These are phyloP conservation scores for Macropodus opercularis DNA, from an alignment of 2,797 vertebrate genomes.

Conservation along the genomic window DNA sequence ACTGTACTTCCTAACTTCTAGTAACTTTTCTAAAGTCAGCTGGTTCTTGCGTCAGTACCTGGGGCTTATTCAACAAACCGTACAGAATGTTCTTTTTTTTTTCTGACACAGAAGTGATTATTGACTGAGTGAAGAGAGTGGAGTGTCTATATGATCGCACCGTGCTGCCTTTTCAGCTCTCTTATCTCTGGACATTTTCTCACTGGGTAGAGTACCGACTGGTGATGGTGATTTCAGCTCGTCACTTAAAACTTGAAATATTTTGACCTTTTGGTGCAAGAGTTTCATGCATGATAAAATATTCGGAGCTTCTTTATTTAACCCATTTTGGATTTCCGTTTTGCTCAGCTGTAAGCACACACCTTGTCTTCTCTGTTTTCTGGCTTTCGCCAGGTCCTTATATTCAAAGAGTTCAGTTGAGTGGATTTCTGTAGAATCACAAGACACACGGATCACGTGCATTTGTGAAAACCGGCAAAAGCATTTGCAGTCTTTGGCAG, in stretches of 20 bases:
- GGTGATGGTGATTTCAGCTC: slow-evolving; percentile 11
- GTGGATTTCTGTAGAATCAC: slow-evolving; percentile 28
- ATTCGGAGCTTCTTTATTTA: slow-evolving; percentile 35
- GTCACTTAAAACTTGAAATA: slow-evolving; percentile 35
- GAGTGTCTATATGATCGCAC: slow-evolving; percentile 61
- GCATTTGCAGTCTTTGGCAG: slow-evolving; percentile 9
- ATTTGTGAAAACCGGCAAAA: slow-evolving; percentile 3
- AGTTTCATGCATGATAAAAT: slow-evolving; percentile 43
- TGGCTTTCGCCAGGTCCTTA: slow-evolving; percentile 9
- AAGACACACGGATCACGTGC: slow-evolving; percentile 11
- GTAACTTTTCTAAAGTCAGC: slow-evolving; percentile 58
- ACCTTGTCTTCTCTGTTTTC: slow-evolving; percentile 6
- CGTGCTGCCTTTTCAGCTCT: slow-evolving; percentile 74
- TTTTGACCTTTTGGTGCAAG: slow-evolving; percentile 33
- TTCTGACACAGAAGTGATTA: slow-evolving; percentile 24
- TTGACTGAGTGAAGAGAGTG: slow-evolving; percentile 27
- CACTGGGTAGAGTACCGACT: slow-evolving; percentile 20
- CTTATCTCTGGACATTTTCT: slow-evolving; percentile 34
- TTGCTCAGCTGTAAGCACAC: slow-evolving; percentile 42
- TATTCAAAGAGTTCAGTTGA: slow-evolving; percentile 24
- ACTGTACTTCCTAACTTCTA: slow-evolving; percentile 54
- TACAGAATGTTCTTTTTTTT: slow-evolving; percentile 48
- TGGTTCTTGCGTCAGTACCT: slow-evolving; percentile 59
- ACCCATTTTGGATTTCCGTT: slow-evolving; percentile 29
- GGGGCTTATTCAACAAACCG: slow-evolving; percentile 50